A percentile compares a stretch with the other conserved stretches of the same genome.
Conservation (phyloP, 2,888 invertebrate species). For the Polydesmus complanatus region DNA sequence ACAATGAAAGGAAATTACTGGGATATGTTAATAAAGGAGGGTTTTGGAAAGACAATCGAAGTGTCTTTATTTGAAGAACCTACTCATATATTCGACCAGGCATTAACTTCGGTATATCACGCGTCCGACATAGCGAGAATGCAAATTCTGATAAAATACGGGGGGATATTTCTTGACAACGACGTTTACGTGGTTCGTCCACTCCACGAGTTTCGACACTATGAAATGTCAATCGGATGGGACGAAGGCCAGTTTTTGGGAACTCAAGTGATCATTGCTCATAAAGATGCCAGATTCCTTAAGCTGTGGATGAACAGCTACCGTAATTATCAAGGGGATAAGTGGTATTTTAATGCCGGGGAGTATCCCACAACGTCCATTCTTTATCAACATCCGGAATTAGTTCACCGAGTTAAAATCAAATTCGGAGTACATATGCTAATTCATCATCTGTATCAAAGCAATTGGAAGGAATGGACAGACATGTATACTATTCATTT, state of each 20-base stretch:
- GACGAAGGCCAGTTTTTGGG: not conserved
- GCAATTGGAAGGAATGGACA: slow-evolving; percentile 27
- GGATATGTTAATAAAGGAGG: slow-evolving; percentile 20
- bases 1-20: slow-evolving; percentile 22
- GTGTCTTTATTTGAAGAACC: slow-evolving; percentile 19
- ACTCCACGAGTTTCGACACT: slow-evolving; percentile 21
- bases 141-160: slow-evolving; percentile 21
- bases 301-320: slow-evolving; percentile 30
- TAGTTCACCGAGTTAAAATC: slow-evolving; percentile 30
- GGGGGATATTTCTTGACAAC: slow-evolving; percentile 25
- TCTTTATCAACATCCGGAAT: slow-evolving; percentile 26
- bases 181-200: slow-evolving; percentile 23
- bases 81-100: slow-evolving; percentile 22
- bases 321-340: slow-evolving; percentile 29
- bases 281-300: slow-evolving; percentile 30
- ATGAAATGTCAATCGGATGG: slow-evolving; percentile 20
- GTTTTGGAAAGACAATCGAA: slow-evolving; percentile 13
- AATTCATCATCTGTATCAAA: slow-evolving; percentile 26
- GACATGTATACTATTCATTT: slow-evolving; percentile 29
- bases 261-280: slow-evolving; percentile 26
- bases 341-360: too few relatives aligned
- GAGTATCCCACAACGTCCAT: slow-evolving; percentile 31
- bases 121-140: slow-evolving; percentile 24
- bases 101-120: slow-evolving; percentile 22
- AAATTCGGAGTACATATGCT: slow-evolving; percentile 32